Percentiles rank a stretch among this genome's conserved stretches.
Evolutionary conservation across 2,797 vertebrate genomes (phyloP).

Genomic region (Erethizon dorsatum): DNA sequence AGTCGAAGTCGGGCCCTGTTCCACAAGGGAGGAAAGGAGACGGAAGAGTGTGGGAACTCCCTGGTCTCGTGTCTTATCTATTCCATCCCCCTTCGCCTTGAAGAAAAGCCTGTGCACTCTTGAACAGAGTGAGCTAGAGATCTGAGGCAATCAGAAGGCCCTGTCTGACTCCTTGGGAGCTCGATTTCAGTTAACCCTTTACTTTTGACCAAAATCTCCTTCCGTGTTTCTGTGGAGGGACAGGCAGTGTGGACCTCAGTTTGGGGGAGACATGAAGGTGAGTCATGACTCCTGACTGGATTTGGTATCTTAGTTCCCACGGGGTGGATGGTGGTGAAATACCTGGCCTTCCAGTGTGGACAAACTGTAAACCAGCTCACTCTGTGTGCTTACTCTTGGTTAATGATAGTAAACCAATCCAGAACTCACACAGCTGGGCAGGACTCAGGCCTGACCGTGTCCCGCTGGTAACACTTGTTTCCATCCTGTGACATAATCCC

Average conservation of each 20-base stretch:
- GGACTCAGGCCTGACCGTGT: neutral
- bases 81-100: neutral
- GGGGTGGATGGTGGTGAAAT: neutral
- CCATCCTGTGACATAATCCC: neutral
- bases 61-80: neutral
- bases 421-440: neutral
- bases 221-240: neutral
- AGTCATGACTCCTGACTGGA: neutral
- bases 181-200: neutral
- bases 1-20: neutral
- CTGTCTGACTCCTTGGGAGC: neutral
- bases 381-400: neutral
- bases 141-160: neutral
- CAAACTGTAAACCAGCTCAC: neutral
- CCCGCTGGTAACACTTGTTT: neutral
- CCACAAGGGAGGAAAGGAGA: neutral
- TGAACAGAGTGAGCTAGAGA: neutral
- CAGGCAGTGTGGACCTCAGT: neutral
- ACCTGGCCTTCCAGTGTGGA: neutral
- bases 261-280: neutral
- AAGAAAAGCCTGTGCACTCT: neutral
- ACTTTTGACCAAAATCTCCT: neutral
- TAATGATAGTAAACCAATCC: neutral
- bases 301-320: neutral
- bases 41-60: neutral